Evolutionary conservation across 2,888 invertebrate species (phyloP).

Genomic region (Heliconius erato): DNA sequence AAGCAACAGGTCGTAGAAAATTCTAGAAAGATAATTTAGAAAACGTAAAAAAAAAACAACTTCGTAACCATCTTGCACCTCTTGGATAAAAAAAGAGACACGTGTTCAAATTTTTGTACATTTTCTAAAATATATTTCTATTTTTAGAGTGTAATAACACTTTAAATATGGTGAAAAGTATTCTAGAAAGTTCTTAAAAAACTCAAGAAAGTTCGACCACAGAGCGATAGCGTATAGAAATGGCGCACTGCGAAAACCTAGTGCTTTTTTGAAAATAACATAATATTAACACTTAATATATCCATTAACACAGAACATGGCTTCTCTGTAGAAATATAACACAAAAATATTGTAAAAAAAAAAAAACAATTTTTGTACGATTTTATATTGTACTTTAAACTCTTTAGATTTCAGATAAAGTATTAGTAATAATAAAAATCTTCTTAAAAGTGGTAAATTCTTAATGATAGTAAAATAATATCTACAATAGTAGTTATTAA

Average conservation of each 20-base stretch:
- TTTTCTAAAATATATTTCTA: neutral
- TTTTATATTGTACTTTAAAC: neutral
- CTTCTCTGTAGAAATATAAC: slow-evolving; percentile 58
- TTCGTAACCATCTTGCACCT: neutral
- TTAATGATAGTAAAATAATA: neutral
- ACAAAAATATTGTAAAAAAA: neutral
- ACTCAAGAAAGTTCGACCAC: slow-evolving; percentile 26
- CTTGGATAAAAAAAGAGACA: neutral
- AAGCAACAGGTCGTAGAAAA: slow-evolving; percentile 77
- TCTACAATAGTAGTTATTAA: neutral
- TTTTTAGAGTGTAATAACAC: neutral
- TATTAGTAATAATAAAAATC: neutral
- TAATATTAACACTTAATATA: slow-evolving; percentile 62
- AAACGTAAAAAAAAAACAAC: neutral
- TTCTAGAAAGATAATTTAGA: neutral
- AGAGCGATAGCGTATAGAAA: slow-evolving; percentile 46
- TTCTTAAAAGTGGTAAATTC: neutral
- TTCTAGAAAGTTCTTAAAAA: neutral
- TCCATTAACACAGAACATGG: slow-evolving; percentile 83
- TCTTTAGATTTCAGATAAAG: neutral
- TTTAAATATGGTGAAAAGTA: neutral
- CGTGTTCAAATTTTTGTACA: slow-evolving; percentile 10
- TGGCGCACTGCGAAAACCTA: slow-evolving; percentile 65
- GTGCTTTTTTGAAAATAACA: slow-evolving; percentile 79
- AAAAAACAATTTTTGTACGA: neutral